phyloP scores from a whole-genome alignment of 1,140 invertebrate genomes.

The Charaxes varanes region DNA sequence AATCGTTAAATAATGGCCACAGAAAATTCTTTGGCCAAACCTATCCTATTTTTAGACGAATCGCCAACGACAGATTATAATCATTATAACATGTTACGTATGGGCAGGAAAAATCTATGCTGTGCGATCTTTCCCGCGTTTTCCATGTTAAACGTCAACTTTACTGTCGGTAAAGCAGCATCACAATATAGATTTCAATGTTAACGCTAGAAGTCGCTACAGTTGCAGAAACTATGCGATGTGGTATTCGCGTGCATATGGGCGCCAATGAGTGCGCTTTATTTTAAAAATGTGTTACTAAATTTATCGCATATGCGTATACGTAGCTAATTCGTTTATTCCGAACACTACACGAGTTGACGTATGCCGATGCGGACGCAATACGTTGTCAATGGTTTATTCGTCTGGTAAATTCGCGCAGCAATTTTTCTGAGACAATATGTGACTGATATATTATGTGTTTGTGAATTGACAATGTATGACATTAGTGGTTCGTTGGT shows the following conservation, averaged over 20 bases:
- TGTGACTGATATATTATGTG: constrained; percentile 18
- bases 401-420: constrained; percentile 20
- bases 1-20: no score
- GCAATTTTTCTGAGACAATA: constrained; percentile 23
- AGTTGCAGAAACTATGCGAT: constrained; percentile 6
- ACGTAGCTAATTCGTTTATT: constrained; percentile 29
- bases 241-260: constrained; percentile 18
- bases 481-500: constrained; percentile 30
- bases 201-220: constrained; percentile 22
- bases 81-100: no score
- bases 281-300: constrained; percentile 27
- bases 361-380: constrained; percentile 14
- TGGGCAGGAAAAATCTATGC: no score
- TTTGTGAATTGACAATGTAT: constrained; percentile 39
- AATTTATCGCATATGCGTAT: constrained; percentile 19
- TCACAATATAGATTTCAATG: neutral
- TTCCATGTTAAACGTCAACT: constrained; percentile 1
- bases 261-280: constrained; percentile 30
- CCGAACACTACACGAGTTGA: constrained; percentile 9
- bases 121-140: constrained; percentile 5
- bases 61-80: no score
- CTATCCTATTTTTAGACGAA: no score
- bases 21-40: no score
- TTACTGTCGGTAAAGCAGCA: constrained; percentile 29
- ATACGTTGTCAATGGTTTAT: constrained; percentile 1